Conservation (phyloP, 1,140 invertebrate genomes). For the Rhagoletis zephyria region DNA sequence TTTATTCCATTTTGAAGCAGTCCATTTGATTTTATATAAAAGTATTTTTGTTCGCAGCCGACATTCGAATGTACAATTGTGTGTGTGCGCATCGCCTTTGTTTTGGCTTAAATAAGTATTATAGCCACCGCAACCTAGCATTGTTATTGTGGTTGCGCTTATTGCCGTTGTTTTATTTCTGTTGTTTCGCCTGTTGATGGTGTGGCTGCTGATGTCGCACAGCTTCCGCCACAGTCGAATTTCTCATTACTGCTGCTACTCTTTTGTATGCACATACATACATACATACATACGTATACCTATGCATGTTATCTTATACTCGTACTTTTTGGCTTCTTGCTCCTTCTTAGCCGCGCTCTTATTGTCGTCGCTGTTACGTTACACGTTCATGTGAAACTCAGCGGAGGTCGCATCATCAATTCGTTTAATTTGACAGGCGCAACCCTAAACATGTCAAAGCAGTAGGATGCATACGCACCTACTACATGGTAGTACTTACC, state of each 20-base stretch:
- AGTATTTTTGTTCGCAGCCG: background rate
- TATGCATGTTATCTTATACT: background rate
- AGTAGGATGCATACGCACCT: constrained; percentile 55
- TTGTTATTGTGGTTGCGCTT: constrained; percentile 50
- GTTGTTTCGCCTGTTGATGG: background rate
- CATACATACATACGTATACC: background rate
- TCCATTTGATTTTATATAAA: background rate
- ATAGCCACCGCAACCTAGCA: constrained; percentile 42
- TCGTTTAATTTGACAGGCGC: constrained; percentile 74
- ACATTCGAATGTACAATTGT: background rate
- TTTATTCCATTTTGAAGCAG: constrained; percentile 40
- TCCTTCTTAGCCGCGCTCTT: background rate
- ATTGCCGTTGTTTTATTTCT: background rate
- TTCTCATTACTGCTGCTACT: constrained; percentile 34
- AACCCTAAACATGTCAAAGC: constrained; percentile 74
- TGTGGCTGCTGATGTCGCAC: background rate
- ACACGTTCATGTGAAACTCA: constrained; percentile 69
- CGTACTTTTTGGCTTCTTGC: background rate
- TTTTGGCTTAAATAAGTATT: constrained; percentile 16
- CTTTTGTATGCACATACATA: background rate
- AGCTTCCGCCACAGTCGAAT: constrained; percentile 18
- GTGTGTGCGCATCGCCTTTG: background rate
- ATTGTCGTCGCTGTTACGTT: background rate
- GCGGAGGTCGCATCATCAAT: constrained; percentile 74
- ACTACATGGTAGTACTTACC: constrained; percentile 1